These are phyloP conservation scores for Lithophane leautieri DNA, from an alignment of 2,888 invertebrate genomes.

Conservation along the genomic window DNA sequence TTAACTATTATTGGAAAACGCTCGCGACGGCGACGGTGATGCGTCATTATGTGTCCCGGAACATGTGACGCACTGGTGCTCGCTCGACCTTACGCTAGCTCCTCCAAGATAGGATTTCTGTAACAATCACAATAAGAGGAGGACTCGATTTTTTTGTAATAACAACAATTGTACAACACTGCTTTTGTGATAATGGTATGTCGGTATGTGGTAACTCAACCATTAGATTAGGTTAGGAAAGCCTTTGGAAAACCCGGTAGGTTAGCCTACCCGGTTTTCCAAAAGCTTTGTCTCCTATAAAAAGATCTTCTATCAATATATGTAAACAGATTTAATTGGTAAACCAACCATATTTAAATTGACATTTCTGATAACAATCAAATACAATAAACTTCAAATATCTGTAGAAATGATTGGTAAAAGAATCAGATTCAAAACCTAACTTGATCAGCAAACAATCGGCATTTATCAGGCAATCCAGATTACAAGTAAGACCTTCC, in stretches of 20 bases:
- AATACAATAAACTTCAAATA: background rate
- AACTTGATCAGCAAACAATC: slow-evolving; percentile 35
- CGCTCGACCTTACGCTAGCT: slow-evolving; percentile 1
- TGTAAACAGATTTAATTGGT: background rate
- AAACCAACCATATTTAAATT: background rate
- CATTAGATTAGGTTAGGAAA: too few species aligned
- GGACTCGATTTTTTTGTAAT: background rate
- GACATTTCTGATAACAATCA: background rate
- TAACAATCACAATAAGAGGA: background rate
- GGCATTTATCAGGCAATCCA: slow-evolving; percentile 26
- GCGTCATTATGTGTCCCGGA: slow-evolving; percentile 49
- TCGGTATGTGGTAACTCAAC: too few species aligned
- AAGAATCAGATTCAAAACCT: background rate
- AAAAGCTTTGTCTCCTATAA: background rate
- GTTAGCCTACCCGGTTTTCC: too few species aligned
- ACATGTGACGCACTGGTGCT: slow-evolving; percentile 38
- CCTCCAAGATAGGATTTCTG: background rate
- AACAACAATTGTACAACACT: background rate
- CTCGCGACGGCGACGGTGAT: slow-evolving; percentile 29
- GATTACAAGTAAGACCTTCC: slow-evolving; percentile 29
- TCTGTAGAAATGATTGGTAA: background rate
- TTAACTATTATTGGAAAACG: slow-evolving; percentile 68
- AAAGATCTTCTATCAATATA: background rate
- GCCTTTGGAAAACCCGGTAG: too few species aligned
- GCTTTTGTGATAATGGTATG: background rate